Evolutionary conservation across 1,140 invertebrate genomes (phyloP), one percentile per base, ranked within the genome.

Genomic region (Leptinotarsa texana): DNA sequence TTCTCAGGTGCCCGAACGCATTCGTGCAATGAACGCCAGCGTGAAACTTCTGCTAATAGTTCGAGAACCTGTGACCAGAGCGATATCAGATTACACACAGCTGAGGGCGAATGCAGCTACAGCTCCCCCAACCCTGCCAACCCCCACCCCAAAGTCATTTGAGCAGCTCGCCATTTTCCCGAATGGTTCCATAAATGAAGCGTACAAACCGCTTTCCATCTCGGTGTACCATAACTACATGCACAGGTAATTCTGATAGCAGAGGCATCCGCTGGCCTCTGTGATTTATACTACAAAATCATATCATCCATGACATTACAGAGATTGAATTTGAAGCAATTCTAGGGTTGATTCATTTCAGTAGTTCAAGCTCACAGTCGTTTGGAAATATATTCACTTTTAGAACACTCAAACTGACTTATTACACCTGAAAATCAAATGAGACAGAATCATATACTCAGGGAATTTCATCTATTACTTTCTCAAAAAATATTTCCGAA

Each of bases 1-100:
- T 73, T 84, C 82, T n/a, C 79, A 93, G 93, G 93, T 94, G 57
- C 93, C 93, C 17, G 92, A 95, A 84, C 88, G 96, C 74, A 95
- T 99, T 24, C 90, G 92, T 77, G 93, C 94, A 22, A 98, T 99
- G 96, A 98, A 98, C 84, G 91, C 93, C 3, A 93, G 94, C 82
- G 93, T 97, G 51, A 96, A 97, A 82, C 87, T 99, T 42, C 89
- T 99, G 62, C 87, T 99, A 71, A 98, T 99, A 77, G 96, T 99
- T 1, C 89, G 97, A 0, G 96, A 99, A 84, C 98, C 98, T 0
- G 96, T 99, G 63, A 94, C 93, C 24, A 87, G 98, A 73, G 96
- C 97, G 67, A 96, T 99, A 81, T 99, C 97, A 3, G 97, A 99
- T 87, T 98, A 98, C 85, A 95, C 96, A 0, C 97, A 99, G 82